Evolutionary conservation across 1,140 invertebrate species (phyloP), one percentile per base, ranked within the genome.

Genomic region (Conus betulinus): DNA sequence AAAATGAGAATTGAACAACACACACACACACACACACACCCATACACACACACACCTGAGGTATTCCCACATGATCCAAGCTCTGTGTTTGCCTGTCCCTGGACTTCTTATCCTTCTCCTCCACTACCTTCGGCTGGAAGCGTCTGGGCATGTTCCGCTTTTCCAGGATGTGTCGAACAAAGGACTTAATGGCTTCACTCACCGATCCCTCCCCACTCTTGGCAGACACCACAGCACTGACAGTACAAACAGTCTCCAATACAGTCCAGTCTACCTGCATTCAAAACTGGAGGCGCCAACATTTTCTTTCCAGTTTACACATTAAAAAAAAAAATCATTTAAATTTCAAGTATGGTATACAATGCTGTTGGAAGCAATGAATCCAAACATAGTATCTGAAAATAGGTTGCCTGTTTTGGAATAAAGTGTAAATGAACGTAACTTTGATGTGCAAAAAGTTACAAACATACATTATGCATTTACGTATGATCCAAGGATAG

Each of bases 141-240:
- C 86, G 81, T 51, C 86, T n/a, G 3, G 90, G 84, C 51, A 90
- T 87, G 86, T 91, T 88, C 39, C 91, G 88, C 13, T 92, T 91
- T 85, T 93, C 92, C n/a, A 94, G 87, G 39, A 94, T 90, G 84
- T 93, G 90, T 52, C 93, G 87, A 11, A 94, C 88, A 27, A 94
- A 89, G 5, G 90, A 88, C 87, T 93, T 92, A 63, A 94, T 91
- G 51, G 92, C 93, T 88, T 90, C 87, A 78, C 89, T 85, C 17
- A 94, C 93, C 8, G 92, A 91, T 6, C 90, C 93, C 88, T 94
- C 93, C 20, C 90, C 87, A 78, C 92, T 90, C 52, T 90, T 91
- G 0, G 93, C 91, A 60, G 94, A 94, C 27, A 93, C 93, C 87
- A 91, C 89, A 51, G 93, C 83, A 88, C 94, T 94, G 83, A 93